These are phyloP conservation scores for Aphyosemion australe DNA, from an alignment of 2,113 vertebrate species.

Conservation along the genomic window DNA sequence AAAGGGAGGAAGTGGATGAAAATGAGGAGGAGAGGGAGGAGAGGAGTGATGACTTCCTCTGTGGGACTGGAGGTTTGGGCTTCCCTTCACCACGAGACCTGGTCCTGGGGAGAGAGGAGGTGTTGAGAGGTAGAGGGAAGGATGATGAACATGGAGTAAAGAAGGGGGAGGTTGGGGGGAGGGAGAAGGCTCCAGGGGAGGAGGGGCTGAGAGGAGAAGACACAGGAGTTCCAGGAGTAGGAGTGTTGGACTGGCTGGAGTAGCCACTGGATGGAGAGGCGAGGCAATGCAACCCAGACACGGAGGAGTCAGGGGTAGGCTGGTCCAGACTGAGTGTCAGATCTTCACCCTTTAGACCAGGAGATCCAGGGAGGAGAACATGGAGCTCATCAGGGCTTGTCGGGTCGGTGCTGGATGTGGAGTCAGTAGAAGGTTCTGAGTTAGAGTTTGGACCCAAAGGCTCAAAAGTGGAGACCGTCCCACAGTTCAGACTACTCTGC, in stretches of 20 bases:
- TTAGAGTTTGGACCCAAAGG: constrained; percentile 13
- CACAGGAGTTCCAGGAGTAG: constrained; percentile 86
- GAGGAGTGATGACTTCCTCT: constrained; percentile 91
- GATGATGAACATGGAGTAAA: constrained; percentile 66
- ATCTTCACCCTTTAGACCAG: constrained; percentile 20
- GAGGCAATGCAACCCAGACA: constrained; percentile 80
- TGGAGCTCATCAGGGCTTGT: neutral
- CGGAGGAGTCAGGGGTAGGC: constrained; percentile 58
- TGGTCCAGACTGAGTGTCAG: constrained; percentile 8
- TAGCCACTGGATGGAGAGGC: constrained; percentile 91
- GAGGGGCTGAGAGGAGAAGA: constrained; percentile 84
- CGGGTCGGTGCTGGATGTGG: neutral
- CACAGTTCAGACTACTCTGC: constrained; percentile 78
- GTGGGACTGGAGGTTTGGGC: constrained; percentile 89
- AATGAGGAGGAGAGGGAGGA: constrained; percentile 83
- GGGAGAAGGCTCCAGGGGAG: constrained; percentile 75
- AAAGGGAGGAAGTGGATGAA: constrained; percentile 89
- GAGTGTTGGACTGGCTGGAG: constrained; percentile 93
- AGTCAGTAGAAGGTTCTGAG: neutral
- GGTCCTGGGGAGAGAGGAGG: constrained; percentile 53
- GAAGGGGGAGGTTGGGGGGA: constrained; percentile 48
- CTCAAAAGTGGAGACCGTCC: constrained; percentile 54
- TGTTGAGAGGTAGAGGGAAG: constrained; percentile 49
- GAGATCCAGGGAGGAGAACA: neutral
- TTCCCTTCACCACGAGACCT: constrained; percentile 43